Conservation (phyloP, 2,797 vertebrate species). For the Clarias laeviceps region DNA sequence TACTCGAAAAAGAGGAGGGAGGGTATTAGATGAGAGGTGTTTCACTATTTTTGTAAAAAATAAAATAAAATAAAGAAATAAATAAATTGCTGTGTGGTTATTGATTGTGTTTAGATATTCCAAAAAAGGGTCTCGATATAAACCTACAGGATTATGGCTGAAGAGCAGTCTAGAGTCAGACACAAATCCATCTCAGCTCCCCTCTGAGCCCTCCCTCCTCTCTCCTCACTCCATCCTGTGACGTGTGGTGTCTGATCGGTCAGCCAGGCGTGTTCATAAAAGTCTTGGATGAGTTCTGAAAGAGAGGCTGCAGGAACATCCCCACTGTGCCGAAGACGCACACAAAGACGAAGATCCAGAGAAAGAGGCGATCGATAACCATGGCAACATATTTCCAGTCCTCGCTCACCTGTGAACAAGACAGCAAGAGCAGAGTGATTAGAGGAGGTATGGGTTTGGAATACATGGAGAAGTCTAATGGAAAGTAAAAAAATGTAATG, state of each 20-base stretch:
- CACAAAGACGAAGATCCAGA: slow-evolving; percentile 96
- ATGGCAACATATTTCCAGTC: slow-evolving; percentile 99
- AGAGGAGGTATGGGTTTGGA: background rate
- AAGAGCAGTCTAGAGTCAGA: slow-evolving; percentile 64
- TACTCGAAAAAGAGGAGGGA: slow-evolving; percentile 52
- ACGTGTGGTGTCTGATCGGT: slow-evolving; percentile 49
- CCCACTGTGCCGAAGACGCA: slow-evolving; percentile 93
- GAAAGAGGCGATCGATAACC: slow-evolving; percentile 97
- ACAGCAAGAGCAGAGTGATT: slow-evolving; percentile 1
- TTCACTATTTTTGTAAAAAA: background rate
- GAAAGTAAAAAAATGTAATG: background rate
- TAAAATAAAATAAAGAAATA: background rate
- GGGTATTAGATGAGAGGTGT: slow-evolving; percentile 36
- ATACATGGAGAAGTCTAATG: background rate
- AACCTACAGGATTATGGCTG: slow-evolving; percentile 68
- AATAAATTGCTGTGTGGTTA: slow-evolving; percentile 31
- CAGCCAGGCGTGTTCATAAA: slow-evolving; percentile 76
- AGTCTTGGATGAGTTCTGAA: slow-evolving; percentile 91
- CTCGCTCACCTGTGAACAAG: slow-evolving; percentile 85
- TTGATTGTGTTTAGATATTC: slow-evolving; percentile 57
- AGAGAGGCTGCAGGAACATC: slow-evolving; percentile 96
- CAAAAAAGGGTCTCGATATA: slow-evolving; percentile 63
- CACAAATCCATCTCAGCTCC: slow-evolving; percentile 60
- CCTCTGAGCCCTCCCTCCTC: slow-evolving; percentile 41
- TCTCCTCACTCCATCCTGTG: slow-evolving; percentile 51